Base-by-base conservation (phyloP, 2,113 vertebrate species). In the Anseranas semipalmata region DNA sequence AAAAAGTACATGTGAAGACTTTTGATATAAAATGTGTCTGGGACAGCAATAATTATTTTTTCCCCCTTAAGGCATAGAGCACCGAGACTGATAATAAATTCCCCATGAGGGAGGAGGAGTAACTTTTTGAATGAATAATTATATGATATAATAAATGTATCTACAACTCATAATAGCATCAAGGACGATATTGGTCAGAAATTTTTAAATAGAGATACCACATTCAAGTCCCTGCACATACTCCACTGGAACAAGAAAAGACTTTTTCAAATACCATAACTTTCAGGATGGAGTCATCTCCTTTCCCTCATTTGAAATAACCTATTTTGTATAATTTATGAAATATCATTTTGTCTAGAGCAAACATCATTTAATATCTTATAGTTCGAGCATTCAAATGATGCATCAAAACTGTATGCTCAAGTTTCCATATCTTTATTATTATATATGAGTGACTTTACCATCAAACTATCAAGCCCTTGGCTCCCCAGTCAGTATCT, bases 31-130 rank as follows among this genome's bases (percentile, higher is more conserved):
- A 80, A 67, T 48, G 4, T 39, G 6, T 52, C 52, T 67, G 18
- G 21, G 46, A 66, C 19, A 71, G 22, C 4, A 50, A 52, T 7
- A 9, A 74, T 6, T 33, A 35, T n/a, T 48, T 62, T 58, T 46
- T 19, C 14, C 10, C 6, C 6, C 7, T 25, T n/a, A 12, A 67
- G 33, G 30, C 12, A 39, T 75, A 24, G 9, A 87, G 10, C 17
- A 72, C 15, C 37, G 56, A 81, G 46, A 63, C 1, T 80, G 21
- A 33, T 46, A 81, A 86, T 48, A 76, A 68, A 88, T 80, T 45
- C 28, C 1, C 10, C 21, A 33, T 0, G 5, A 83, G 21, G 48
- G 48, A 50, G 48, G 3, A 24, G 22, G 62, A 74, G 2, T 2
- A 93, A 65, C 0, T 1, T n/a, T 87, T 50, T 71, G 32, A 82